Percentiles rank a stretch among this genome's conserved stretches.
Evolutionary conservation across 2,797 vertebrate genomes (phyloP).

Genomic region (Heliangelus exortis): DNA sequence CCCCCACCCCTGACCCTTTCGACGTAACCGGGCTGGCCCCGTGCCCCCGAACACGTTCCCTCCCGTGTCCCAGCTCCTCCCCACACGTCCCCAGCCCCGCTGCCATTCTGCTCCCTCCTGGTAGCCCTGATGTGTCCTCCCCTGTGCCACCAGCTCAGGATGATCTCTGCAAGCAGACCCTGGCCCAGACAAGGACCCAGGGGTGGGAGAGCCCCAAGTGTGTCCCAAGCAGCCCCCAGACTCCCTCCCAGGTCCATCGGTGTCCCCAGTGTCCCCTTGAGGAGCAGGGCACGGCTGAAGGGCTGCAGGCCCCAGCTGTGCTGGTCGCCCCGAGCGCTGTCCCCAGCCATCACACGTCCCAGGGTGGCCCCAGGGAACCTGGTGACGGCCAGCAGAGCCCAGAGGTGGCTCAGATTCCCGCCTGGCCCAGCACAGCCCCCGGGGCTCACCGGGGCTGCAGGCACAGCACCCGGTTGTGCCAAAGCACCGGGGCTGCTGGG

Average conservation of each 20-base stretch:
- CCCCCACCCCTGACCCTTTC: constrained; percentile 27
- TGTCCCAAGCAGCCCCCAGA: not conserved
- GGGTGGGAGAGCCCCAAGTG: rapidly evolving
- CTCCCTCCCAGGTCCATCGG: too few species aligned
- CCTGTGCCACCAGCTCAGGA: rapidly evolving
- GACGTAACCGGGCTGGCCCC: constrained; percentile 42
- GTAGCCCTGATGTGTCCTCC: not conserved
- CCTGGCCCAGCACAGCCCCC: rapidly evolving
- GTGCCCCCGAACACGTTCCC: not conserved
- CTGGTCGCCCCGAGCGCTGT: too few species aligned
- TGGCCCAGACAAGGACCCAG: too few species aligned
- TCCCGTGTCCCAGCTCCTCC: not conserved
- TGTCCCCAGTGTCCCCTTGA: too few species aligned
- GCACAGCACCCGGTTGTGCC: not conserved
- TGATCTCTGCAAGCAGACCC: rapidly evolving
- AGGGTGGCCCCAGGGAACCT: not conserved
- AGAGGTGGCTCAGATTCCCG: not conserved
- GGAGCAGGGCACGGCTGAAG: too few species aligned
- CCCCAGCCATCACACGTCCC: too few species aligned
- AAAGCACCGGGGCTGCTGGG: not conserved
- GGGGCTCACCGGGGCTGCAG: not conserved
- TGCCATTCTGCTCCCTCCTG: rapidly evolving
- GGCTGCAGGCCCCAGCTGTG: too few species aligned
- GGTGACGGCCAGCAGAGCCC: rapidly evolving
- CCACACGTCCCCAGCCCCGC: not conserved